These are phyloP conservation scores for Psylliodes chrysocephalus DNA, from an alignment of 2,888 invertebrate species.

Conservation along the genomic window DNA sequence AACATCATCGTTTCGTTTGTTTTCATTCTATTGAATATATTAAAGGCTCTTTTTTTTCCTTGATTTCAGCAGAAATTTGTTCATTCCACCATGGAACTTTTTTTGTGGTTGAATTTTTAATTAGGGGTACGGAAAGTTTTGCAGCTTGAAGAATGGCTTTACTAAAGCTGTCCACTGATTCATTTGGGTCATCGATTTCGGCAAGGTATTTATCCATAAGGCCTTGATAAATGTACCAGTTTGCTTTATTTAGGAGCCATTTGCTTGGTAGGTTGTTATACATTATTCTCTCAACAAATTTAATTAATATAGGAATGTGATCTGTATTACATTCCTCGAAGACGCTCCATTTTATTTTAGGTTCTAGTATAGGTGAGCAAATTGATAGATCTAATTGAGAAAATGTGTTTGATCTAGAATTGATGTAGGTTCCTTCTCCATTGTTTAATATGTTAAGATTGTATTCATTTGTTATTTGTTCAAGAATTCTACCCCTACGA, in stretches of 20 bases:
- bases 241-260: background rate
- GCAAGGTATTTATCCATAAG: background rate
- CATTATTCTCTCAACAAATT: background rate
- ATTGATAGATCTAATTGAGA: no score
- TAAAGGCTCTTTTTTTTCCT: constrained; percentile 8
- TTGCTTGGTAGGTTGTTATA: no score
- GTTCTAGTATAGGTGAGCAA: no score
- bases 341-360: constrained; percentile 8
- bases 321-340: constrained; percentile 12
- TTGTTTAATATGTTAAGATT: background rate
- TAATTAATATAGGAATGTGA: constrained; percentile 16
- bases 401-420: no score
- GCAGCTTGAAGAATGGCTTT: constrained; percentile 6
- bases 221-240: background rate
- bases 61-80: background rate
- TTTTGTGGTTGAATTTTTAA: background rate
- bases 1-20: constrained; percentile 15
- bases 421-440: no score
- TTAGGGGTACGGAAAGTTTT: constrained; percentile 10
- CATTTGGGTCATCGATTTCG: background rate
- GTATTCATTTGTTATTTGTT: constrained; percentile 9
- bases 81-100: constrained; percentile 29
- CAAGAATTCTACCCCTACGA: background rate
- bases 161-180: background rate
- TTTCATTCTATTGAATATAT: constrained; percentile 5